Base-by-base conservation (phyloP, 1,140 invertebrate genomes). In the Drosophila varians region DNA sequence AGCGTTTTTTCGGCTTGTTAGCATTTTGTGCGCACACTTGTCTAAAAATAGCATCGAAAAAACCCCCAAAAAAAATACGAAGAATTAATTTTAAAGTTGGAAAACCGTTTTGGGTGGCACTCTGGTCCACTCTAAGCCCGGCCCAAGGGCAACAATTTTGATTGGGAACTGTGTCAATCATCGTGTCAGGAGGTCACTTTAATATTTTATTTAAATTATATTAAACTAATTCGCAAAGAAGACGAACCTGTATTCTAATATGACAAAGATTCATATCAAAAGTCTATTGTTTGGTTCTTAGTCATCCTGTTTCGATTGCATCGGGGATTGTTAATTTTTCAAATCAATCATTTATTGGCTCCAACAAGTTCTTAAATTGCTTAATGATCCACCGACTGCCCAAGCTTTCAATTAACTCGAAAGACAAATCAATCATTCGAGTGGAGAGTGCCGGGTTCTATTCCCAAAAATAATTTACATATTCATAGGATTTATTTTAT, bases 11-110 rank as follows among this genome's bases (percentile, higher is more conserved):
- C n/a, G 51, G 57, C 73, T 80, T 60, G 73, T 76, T 82, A 62
- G 57, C 40, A 71, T 77, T 77, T 64, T 54, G 55, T 71, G 68
- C 56, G 68, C 53, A 47, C 58, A 52, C 49, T 42, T 57, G 11
- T 28, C 79, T 83, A 84, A 68, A 78, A 83, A 83, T 83, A 83
- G 53, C 60, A 25, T 16, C 25, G 23, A 46, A 26, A 46, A 65
- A 25, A 38, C 25, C n/a, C n/a, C n/a, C 14, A 38, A 38, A 38
- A 38, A 38, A 36, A 16, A 46, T 45, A 45, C 9, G 34, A 40
- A 45, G 34, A 38, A 18, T 42, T 43, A 58, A 46, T 55, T 48
- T 25, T 23, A n/a, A 54, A 28, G 12, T 46, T 12, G 46, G 40
- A 69, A 65, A 69, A 69, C 48, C 12, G 18, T 51, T 25, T 52